Evolutionary conservation across 92 coral and sea anemone genomes (phyloP).

Genomic region (Zoanthus solanderi): DNA sequence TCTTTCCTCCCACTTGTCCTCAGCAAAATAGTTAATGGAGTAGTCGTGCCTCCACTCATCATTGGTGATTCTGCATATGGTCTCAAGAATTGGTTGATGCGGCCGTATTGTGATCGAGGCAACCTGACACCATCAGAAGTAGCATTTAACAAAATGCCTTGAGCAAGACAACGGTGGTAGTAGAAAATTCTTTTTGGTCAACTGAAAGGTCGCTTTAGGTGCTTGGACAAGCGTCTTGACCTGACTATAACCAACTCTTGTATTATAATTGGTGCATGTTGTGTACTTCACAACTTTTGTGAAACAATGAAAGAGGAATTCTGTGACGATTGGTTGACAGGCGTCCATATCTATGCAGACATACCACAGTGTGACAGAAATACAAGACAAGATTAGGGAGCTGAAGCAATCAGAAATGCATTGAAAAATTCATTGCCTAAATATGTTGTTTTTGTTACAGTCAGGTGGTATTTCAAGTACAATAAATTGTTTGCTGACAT

Average conservation of each 20-base stretch:
- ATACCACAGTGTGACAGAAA: constrained; percentile 56
- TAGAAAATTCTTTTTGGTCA: constrained; percentile 59
- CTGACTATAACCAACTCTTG: constrained; percentile 24
- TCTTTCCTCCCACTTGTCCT: constrained; percentile 54
- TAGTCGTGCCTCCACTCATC: constrained; percentile 65
- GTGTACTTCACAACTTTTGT: constrained; percentile 56
- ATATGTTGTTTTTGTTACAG: neutral
- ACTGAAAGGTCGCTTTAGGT: constrained; percentile 61
- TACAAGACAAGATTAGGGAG: constrained; percentile 44
- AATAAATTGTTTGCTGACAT: neutral
- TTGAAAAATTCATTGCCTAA: constrained; percentile 30
- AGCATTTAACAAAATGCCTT: constrained; percentile 53
- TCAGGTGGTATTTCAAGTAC: neutral
- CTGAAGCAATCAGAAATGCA: constrained; percentile 57
- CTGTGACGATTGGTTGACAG: constrained; percentile 57
- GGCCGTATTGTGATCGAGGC: constrained; percentile 60
- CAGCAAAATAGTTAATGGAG: constrained; percentile 54
- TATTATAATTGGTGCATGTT: constrained; percentile 21
- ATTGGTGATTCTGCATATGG: constrained; percentile 66
- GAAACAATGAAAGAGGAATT: constrained; percentile 60
- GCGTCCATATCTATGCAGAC: constrained; percentile 37
- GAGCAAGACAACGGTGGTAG: constrained; percentile 67
- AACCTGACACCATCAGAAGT: constrained; percentile 59
- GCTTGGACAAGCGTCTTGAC: constrained; percentile 56
- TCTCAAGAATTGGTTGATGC: constrained; percentile 68